These are phyloP conservation scores for Hylaeus volcanicus DNA, from an alignment of 1,140 invertebrate species.

Conservation along the genomic window DNA sequence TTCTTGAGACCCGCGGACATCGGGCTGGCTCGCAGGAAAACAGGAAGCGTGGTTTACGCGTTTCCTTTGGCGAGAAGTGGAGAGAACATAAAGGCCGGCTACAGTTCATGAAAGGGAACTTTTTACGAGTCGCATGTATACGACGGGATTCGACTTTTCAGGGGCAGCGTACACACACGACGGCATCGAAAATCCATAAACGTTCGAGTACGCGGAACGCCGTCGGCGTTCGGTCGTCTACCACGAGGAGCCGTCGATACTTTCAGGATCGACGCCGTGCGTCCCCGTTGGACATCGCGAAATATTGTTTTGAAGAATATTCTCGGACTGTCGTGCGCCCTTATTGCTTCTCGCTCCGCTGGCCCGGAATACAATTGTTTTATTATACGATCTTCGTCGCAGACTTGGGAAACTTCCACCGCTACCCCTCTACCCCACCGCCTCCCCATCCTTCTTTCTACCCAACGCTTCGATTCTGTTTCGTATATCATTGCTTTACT, in stretches of 20 bases:
- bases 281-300: slow-evolving; percentile 48
- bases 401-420: slow-evolving; percentile 55
- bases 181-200: slow-evolving; percentile 67
- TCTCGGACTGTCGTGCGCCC: slow-evolving; percentile 57
- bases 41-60: slow-evolving; percentile 38
- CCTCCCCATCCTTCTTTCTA: too few species aligned
- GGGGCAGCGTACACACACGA: slow-evolving; percentile 44
- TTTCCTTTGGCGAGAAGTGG: slow-evolving; percentile 38
- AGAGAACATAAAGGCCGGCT: slow-evolving; percentile 47
- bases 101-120: slow-evolving; percentile 50
- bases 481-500: slow-evolving; percentile 62
- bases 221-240: slow-evolving; percentile 26
- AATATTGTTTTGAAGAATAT: slow-evolving; percentile 68
- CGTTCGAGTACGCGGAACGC: slow-evolving; percentile 31
- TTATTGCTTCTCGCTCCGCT: slow-evolving; percentile 67
- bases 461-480: slow-evolving; percentile 27
- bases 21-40: neutral
- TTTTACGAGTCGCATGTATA: slow-evolving; percentile 15
- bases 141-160: slow-evolving; percentile 53
- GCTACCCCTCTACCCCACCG: too few species aligned
- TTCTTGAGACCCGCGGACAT: too few species aligned
- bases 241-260: slow-evolving; percentile 46
- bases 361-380: slow-evolving; percentile 66
- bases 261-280: slow-evolving; percentile 34
- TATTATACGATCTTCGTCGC: slow-evolving; percentile 68